A percentile compares a stretch with the other conserved stretches of the same genome.
phyloP scores from a whole-genome alignment of 2,113 vertebrate genomes.

The Oncorhynchus mykiss region DNA sequence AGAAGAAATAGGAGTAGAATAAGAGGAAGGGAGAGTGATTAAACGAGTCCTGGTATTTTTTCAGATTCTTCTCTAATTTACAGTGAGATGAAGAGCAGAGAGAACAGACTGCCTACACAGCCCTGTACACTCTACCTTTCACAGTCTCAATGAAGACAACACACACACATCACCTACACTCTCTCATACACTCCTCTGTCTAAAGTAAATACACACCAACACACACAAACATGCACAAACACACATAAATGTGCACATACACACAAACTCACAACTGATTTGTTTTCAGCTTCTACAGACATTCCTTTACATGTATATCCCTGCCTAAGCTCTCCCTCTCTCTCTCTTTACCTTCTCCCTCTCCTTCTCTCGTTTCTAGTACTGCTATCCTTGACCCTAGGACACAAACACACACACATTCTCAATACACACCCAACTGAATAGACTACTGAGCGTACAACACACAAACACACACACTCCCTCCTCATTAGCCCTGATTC shows the following conservation, averaged over 20 bases:
- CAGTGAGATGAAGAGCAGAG: conserved; percentile 58
- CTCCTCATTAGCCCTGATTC: conserved; percentile 77
- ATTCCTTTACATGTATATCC: conserved; percentile 27
- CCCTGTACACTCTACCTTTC: conserved; percentile 21
- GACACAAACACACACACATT: conserved; percentile 19
- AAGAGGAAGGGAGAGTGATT: conserved; percentile 28
- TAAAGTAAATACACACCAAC: background rate
- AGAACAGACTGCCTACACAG: conserved; percentile 64
- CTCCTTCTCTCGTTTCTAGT: background rate
- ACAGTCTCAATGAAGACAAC: conserved; percentile 43
- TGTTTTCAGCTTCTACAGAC: too few relatives aligned
- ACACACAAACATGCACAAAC: background rate
- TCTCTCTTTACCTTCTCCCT: too few relatives aligned
- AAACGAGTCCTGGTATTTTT: conserved; percentile 68
- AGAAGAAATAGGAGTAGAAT: conserved; percentile 39
- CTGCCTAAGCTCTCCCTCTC: too few relatives aligned
- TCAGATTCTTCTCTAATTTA: conserved; percentile 68
- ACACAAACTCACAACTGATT: background rate
- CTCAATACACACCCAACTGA: conserved; percentile 11
- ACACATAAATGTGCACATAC: background rate
- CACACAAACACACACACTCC: conserved; percentile 67
- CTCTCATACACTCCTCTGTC: background rate
- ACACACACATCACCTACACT: background rate
- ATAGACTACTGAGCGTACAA: background rate
- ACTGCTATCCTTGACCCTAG: conserved; percentile 35